Evolutionary conservation across 2,888 invertebrate genomes (phyloP).

Genomic region (Caenorhabditis sp.): DNA sequence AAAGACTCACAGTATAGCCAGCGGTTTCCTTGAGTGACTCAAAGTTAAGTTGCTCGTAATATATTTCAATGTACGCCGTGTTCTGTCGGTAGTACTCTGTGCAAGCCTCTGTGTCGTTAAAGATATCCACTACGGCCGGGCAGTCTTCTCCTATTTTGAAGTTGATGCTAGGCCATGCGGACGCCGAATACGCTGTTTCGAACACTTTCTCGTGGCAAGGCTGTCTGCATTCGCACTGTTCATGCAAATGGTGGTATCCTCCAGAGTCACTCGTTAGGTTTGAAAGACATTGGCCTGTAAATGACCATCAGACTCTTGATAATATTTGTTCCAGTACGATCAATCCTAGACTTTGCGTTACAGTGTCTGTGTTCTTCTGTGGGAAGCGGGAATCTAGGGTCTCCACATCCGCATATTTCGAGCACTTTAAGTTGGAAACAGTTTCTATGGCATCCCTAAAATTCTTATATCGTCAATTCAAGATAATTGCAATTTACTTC

Average conservation of each 20-base stretch:
- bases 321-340: constrained; percentile 67
- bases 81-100: constrained; percentile 77
- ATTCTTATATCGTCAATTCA: no score
- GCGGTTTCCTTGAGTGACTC: constrained; percentile 78
- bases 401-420: constrained; percentile 77
- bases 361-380: constrained; percentile 69
- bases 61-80: constrained; percentile 79
- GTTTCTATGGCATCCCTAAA: constrained; percentile 62
- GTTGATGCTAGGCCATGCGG: constrained; percentile 78
- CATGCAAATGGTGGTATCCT: constrained; percentile 75
- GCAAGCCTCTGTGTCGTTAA: constrained; percentile 75
- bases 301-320: background rate
- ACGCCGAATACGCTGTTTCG: constrained; percentile 79
- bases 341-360: constrained; percentile 65
- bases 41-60: constrained; percentile 79
- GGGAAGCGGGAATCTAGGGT: constrained; percentile 78
- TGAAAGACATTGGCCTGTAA: constrained; percentile 71
- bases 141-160: constrained; percentile 77
- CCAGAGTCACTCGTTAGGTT: constrained; percentile 74
- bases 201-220: constrained; percentile 78
- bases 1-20: constrained; percentile 75
- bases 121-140: constrained; percentile 71
- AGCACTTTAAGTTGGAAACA: constrained; percentile 75
- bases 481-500: no score
- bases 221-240: constrained; percentile 69